Evolutionary conservation across 2,797 vertebrate species (phyloP).

Genomic region (Amblyopsis hoosieri): DNA sequence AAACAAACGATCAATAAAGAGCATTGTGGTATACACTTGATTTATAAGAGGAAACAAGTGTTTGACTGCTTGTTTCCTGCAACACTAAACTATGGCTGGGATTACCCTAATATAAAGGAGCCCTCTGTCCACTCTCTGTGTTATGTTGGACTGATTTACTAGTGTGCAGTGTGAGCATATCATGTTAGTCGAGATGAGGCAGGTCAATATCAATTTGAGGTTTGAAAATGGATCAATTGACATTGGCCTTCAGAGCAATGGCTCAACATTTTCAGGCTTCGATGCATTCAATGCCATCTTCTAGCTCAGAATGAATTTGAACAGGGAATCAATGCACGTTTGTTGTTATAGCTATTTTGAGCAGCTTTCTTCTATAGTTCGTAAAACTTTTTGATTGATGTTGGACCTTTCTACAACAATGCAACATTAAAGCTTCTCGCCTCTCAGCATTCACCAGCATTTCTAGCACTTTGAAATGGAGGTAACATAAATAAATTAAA

Average conservation of each 20-base stretch:
- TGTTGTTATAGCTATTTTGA: slow-evolving; percentile 48
- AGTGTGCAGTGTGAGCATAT: slow-evolving; percentile 19
- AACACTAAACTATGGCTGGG: slow-evolving; percentile 16
- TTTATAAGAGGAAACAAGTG: neutral
- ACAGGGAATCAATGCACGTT: slow-evolving; percentile 51
- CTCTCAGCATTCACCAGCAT: neutral
- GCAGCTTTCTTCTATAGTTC: slow-evolving; percentile 4
- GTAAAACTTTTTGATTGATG: slow-evolving; percentile 38
- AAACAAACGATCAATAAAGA: slow-evolving; percentile 15
- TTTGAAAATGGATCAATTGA: slow-evolving; percentile 65
- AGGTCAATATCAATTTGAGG: slow-evolving; percentile 67
- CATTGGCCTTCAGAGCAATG: slow-evolving; percentile 41
- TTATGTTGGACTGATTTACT: slow-evolving; percentile 20
- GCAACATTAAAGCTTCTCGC: slow-evolving; percentile 10
- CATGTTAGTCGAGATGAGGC: slow-evolving; percentile 41
- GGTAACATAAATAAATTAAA: neutral
- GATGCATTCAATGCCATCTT: slow-evolving; percentile 41
- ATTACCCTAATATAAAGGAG: slow-evolving; percentile 16
- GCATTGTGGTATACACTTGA: neutral
- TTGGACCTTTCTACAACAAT: slow-evolving; percentile 14
- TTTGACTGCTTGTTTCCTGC: neutral
- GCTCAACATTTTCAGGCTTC: slow-evolving; percentile 51
- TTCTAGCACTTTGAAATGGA: neutral
- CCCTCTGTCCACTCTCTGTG: slow-evolving; percentile 19
- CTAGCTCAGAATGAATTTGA: slow-evolving; percentile 38